Evolutionary conservation across 2,113 vertebrate species (phyloP).

Genomic region (Lipotes vexillifer): DNA sequence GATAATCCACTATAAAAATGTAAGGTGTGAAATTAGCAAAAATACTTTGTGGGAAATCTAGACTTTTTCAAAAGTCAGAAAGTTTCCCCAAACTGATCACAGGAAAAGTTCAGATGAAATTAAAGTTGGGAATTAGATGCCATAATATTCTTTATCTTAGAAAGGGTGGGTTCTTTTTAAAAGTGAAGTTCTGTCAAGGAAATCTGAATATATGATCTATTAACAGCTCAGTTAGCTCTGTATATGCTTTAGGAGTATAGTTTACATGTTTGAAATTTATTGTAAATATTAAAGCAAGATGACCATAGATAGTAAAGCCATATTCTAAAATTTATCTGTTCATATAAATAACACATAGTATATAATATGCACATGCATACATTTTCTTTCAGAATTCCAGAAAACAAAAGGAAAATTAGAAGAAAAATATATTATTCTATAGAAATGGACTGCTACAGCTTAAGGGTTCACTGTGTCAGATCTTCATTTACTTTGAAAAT

Average conservation of each 20-base stretch:
- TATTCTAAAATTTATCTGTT: neutral
- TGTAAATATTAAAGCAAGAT: neutral
- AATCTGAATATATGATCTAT: neutral
- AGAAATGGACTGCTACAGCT: neutral
- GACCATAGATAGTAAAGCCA: neutral
- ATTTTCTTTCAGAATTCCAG: conserved; percentile 26
- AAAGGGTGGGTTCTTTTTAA: neutral
- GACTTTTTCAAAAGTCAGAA: neutral
- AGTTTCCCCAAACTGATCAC: neutral
- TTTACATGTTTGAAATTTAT: conserved; percentile 35
- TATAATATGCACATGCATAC: neutral
- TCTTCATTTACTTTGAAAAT: conserved; percentile 11
- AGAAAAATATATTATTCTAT: neutral
- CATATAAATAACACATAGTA: neutral
- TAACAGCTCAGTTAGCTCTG: neutral
- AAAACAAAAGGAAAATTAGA: neutral
- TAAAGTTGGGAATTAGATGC: conserved; percentile 11
- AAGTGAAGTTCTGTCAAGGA: conserved; percentile 15
- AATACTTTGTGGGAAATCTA: neutral
- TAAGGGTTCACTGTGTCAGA: conserved; percentile 28
- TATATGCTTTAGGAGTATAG: neutral
- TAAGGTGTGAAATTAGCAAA: conserved; percentile 18
- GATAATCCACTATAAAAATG: neutral
- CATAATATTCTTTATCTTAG: conserved; percentile 5
- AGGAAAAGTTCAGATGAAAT: conserved; percentile 7